Evolutionary conservation across 1,140 invertebrate genomes (phyloP), one percentile per base, ranked within the genome.

Genomic region (Maniola jurtina): DNA sequence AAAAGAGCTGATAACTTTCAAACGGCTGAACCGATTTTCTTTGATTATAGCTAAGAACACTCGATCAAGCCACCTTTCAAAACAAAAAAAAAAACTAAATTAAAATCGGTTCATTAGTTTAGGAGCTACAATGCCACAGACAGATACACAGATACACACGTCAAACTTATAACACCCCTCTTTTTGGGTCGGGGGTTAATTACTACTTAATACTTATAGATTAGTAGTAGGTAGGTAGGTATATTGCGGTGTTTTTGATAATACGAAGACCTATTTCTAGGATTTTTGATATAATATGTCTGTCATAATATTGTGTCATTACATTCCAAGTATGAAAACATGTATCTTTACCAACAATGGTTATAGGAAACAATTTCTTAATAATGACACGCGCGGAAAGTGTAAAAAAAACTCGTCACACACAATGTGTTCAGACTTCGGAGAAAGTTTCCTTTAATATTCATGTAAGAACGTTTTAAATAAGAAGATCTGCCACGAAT

Each of bases 381-480:
- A 77, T 72, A 73, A 73, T 65, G 69, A 66, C 71, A 72, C 66
- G 67, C 57, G 63, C 56, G 56, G 45, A 66, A 67, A 72, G 64
- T 70, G 64, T 70, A 76, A 79, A 76, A 79, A 73, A 74, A 73
- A 60, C 16, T 55, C 47, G 52, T 64, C 64, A 48, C 65, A 70
- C 64, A 73, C 67, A 66, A 71, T 73, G 65, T 77, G 70, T 56
- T 72, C 71, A 72, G 63, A 54, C 62, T 59, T 14, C 15, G 69
- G 77, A 73, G 80, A 81, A 81, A 81, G 80, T 78, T 70, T 58
- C 35, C 56, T 70, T 75, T 67, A 78, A 75, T 76, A 77, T 78
- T 73, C 72, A 74, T 78, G 69, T 73, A 66, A 38, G 58, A 61
- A 42, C 61, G 33, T 47, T 64, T 40, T 47, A 16, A 64, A 40